Evolutionary conservation across 1,140 invertebrate genomes (phyloP), one percentile per base, ranked within the genome.

Genomic region (Scaptomyza hsui): DNA sequence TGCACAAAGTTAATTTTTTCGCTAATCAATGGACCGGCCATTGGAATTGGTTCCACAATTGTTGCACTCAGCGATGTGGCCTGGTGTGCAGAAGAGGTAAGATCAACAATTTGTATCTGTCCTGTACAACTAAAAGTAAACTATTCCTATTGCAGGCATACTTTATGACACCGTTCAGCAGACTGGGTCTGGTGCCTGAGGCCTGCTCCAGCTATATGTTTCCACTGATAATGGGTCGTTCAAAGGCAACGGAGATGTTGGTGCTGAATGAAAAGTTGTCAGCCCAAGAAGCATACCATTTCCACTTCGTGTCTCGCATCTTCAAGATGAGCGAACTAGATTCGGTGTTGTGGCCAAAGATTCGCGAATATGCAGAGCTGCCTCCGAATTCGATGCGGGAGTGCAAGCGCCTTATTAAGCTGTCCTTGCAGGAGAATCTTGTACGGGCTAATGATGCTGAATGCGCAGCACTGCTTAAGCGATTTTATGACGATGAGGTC

Each of bases 11-110:
- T 98, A 26, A 91, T 99, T 21, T 93, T 99, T 64, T 95, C 95
- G 24, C 91, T 98, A 57, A 95, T 99, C 1, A 99, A 99, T 94
- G 98, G 98, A 26, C 97, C 97, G 49, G 97, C 97, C 5, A 95
- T 99, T 75, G 98, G 98, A 41, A 95, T 99, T 71, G 95, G 95
- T 48, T 94, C 95, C 1, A 99, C 98, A 3, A 95, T 95, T 0
- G 92, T 98, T 37, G 94, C 94, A 2, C 92, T 99, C 1, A 98
- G 95, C 93, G 98, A 99, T 93, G 93, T 96, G 49, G 95, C 98
- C 19, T 98, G 97, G 93, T 96, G 97, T 48, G 94, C 95, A 9
- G 95, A 97, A 64, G 94, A 91, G 76, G 94, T 94, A 89, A 73
- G 12, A n/a, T 37, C 19, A 6, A 26, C 1, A 26, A 18, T 7